These are phyloP conservation scores for Nemopilema nomurai DNA, from an alignment of 30 jellyfish, hydroid and myxozoan species.

Conservation along the genomic window DNA sequence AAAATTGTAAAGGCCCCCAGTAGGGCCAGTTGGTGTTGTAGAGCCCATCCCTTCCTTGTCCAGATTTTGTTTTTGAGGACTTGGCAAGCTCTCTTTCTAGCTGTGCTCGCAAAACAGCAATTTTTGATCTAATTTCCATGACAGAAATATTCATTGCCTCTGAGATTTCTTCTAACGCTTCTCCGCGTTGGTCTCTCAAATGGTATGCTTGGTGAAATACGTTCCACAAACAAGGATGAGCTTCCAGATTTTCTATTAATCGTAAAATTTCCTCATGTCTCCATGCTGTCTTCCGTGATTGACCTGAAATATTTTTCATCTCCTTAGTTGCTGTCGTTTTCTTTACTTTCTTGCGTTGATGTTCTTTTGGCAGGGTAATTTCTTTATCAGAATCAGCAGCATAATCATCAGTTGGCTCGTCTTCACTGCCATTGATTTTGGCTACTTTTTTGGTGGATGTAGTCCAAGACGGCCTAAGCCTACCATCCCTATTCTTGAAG, in stretches of 20 bases:
- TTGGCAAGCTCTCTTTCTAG: slow-evolving; percentile 4
- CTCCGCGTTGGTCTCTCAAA: slow-evolving; percentile 2
- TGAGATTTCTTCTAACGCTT: background rate
- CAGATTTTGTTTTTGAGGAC: background rate
- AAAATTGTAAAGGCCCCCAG: slow-evolving; percentile 1
- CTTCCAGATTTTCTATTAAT: background rate
- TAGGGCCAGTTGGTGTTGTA: slow-evolving; percentile 11
- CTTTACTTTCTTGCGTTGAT: background rate
- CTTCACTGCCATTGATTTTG: background rate
- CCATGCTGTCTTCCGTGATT: background rate
- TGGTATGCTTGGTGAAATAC: background rate
- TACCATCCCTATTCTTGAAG: background rate
- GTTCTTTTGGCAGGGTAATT: background rate
- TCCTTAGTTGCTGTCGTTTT: slow-evolving; percentile 2
- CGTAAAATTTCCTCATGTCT: slow-evolving; percentile 1
- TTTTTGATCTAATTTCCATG: background rate
- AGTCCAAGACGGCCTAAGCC: background rate
- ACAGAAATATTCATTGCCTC: slow-evolving; percentile 5
- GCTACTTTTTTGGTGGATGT: background rate
- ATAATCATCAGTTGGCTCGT: background rate
- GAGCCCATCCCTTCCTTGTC: slow-evolving; percentile 7
- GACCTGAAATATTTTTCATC: background rate
- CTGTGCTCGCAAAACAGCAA: slow-evolving; percentile 2
- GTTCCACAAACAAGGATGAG: slow-evolving; percentile 1
- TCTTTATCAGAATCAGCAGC: background rate